Evolutionary conservation across 2,113 vertebrate species (phyloP).

Genomic region (Heterotis niloticus): DNA sequence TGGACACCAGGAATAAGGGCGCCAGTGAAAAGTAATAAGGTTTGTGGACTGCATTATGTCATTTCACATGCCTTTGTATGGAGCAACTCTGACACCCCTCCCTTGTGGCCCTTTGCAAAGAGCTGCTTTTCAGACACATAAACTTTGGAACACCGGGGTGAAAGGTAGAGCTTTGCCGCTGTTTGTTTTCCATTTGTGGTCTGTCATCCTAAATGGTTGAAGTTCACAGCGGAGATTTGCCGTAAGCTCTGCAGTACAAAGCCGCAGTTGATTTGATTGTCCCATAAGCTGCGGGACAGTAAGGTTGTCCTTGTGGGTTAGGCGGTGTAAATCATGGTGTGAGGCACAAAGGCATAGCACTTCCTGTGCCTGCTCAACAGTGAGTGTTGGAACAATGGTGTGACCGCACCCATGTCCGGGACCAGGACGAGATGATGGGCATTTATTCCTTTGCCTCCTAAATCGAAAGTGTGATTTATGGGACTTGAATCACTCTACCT

Average conservation of each 20-base stretch:
- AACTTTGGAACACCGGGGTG: neutral
- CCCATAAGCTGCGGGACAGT: neutral
- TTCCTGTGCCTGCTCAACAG: slow-evolving; percentile 19
- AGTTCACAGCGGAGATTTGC: neutral
- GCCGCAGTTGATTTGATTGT: neutral
- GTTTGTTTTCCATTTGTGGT: slow-evolving; percentile 3
- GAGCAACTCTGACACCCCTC: neutral
- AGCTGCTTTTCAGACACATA: neutral
- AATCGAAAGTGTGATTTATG: neutral
- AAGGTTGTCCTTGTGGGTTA: neutral
- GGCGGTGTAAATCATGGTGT: neutral
- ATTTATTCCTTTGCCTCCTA: neutral
- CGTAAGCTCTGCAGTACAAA: neutral
- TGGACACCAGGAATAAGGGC: slow-evolving; percentile 2
- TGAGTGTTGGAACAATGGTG: slow-evolving; percentile 14
- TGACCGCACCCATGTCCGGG: neutral
- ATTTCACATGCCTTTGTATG: slow-evolving; percentile 1
- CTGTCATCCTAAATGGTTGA: neutral
- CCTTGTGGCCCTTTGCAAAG: neutral
- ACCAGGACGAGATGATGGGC: neutral
- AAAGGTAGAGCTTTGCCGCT: neutral
- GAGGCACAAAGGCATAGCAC: neutral
- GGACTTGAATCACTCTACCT: neutral
- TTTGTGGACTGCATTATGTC: neutral
- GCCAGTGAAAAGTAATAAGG: slow-evolving; percentile 6